Conservation (phyloP, 2,888 invertebrate genomes). For the Clistopyga incitator region DNA sequence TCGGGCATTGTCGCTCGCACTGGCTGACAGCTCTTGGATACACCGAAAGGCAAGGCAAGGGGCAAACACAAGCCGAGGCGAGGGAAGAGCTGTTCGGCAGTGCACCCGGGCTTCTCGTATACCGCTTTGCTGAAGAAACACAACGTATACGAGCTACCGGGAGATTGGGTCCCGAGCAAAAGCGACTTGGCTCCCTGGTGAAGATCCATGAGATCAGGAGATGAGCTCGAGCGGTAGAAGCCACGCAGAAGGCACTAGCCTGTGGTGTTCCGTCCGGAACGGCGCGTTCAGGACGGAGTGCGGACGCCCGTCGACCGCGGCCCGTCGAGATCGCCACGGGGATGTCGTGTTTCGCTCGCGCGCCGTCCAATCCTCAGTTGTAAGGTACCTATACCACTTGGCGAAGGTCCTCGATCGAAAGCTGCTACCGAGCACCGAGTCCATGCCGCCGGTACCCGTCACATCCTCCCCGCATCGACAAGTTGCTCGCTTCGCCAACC, state of each 20-base stretch:
- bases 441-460: slow-evolving; percentile 75
- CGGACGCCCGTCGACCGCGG: slow-evolving; percentile 47
- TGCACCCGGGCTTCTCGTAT: slow-evolving; percentile 31
- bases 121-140: slow-evolving; percentile 5
- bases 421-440: slow-evolving; percentile 58
- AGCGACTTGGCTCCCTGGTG: slow-evolving; percentile 53
- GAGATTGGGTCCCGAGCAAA: slow-evolving; percentile 58
- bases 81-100: not conserved
- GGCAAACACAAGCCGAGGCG: not conserved
- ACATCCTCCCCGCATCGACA: slow-evolving; percentile 78
- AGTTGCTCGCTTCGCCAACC: slow-evolving; percentile 76
- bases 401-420: slow-evolving; percentile 28
- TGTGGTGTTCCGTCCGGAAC: slow-evolving; percentile 46
- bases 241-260: slow-evolving; percentile 12
- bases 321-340: slow-evolving; percentile 52
- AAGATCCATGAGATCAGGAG: slow-evolving; percentile 63
- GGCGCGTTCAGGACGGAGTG: slow-evolving; percentile 60
- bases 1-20: slow-evolving; percentile 83
- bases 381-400: slow-evolving; percentile 24
- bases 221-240: slow-evolving; percentile 45
- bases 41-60: slow-evolving; percentile 43
- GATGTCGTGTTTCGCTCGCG: slow-evolving; percentile 50
- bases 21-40: slow-evolving; percentile 78
- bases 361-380: slow-evolving; percentile 27
- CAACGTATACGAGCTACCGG: slow-evolving; percentile 31